phyloP scores from a whole-genome alignment of 1,140 invertebrate genomes.

The Zaprionus ghesquierei region DNA sequence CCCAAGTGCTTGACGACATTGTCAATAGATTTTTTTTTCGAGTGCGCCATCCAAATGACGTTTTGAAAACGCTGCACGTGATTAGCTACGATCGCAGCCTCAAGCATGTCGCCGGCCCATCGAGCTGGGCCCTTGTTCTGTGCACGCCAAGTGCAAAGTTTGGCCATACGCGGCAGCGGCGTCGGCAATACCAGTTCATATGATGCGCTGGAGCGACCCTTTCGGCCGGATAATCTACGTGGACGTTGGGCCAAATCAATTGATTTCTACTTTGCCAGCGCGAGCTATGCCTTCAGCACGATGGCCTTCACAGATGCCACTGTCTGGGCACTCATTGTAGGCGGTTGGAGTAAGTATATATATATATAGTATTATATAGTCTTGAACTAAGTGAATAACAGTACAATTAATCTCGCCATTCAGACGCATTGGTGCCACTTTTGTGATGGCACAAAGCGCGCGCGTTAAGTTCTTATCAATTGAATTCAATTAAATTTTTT shows the following conservation, averaged over 20 bases:
- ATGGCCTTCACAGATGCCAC: constrained; percentile 69
- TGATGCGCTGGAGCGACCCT: constrained; percentile 72
- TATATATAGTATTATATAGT: neutral
- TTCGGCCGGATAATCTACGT: constrained; percentile 69
- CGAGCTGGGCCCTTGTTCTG: constrained; percentile 28
- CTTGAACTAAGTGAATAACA: neutral
- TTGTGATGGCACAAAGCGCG: neutral
- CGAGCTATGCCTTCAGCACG: constrained; percentile 67
- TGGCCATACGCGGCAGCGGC: constrained; percentile 48
- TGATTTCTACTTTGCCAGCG: constrained; percentile 78
- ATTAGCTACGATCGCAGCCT: neutral
- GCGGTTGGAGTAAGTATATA: constrained; percentile 73
- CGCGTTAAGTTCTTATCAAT: constrained; percentile 43
- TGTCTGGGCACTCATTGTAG: constrained; percentile 56
- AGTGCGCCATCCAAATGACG: neutral
- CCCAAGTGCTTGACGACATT: neutral
- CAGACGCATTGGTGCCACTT: constrained; percentile 20
- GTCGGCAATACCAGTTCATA: constrained; percentile 63
- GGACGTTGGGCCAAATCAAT: constrained; percentile 71
- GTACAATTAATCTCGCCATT: neutral
- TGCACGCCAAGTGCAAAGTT: constrained; percentile 53
- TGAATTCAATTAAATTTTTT: constrained; percentile 56
- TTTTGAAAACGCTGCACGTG: neutral
- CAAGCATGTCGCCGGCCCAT: constrained; percentile 13
- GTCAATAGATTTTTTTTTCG: neutral